A percentile compares a stretch with the other conserved stretches of the same genome.
phyloP scores from a whole-genome alignment of 2,888 invertebrate genomes.

The Mechanitis mazaeus region DNA sequence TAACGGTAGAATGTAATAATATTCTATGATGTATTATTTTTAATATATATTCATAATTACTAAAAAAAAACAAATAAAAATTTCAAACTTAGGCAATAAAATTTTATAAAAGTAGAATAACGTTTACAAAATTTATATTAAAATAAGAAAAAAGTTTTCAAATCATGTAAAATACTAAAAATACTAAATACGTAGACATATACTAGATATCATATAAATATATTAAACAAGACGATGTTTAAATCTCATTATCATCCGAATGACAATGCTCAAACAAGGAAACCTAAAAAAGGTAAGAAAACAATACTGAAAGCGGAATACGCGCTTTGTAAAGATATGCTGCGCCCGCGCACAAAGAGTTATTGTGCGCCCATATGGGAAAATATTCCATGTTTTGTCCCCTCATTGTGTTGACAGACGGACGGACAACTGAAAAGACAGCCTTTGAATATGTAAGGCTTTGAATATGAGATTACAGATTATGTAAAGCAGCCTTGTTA shows the following conservation, averaged over 20 bases:
- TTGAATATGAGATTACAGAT: conserved; percentile 44
- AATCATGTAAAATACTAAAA: too few species aligned
- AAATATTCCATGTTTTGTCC: conserved; percentile 73
- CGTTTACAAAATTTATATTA: too few species aligned
- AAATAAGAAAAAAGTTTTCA: too few species aligned
- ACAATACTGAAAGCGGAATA: conserved; percentile 49
- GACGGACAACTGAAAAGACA: conserved; percentile 73
- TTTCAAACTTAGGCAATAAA: too few species aligned
- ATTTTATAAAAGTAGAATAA: too few species aligned
- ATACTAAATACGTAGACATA: too few species aligned
- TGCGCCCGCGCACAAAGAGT: conserved; percentile 53
- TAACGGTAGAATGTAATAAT: too few species aligned
- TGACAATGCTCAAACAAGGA: conserved; percentile 26
- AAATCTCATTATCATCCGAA: conserved; percentile 13
- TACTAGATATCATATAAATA: too few species aligned
- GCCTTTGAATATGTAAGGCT: conserved; percentile 64
- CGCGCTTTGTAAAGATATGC: conserved; percentile 48
- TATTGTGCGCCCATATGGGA: conserved; percentile 72
- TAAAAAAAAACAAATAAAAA: too few species aligned
- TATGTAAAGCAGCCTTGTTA: conserved; percentile 44
- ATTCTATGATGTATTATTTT: too few species aligned
- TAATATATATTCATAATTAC: too few species aligned
- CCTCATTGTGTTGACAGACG: conserved; percentile 68
- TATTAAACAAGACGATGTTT: neutral
- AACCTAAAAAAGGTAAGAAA: conserved; percentile 38